Evolutionary conservation across 2,888 invertebrate species (phyloP).

Genomic region (Eupithecia vulgata): DNA sequence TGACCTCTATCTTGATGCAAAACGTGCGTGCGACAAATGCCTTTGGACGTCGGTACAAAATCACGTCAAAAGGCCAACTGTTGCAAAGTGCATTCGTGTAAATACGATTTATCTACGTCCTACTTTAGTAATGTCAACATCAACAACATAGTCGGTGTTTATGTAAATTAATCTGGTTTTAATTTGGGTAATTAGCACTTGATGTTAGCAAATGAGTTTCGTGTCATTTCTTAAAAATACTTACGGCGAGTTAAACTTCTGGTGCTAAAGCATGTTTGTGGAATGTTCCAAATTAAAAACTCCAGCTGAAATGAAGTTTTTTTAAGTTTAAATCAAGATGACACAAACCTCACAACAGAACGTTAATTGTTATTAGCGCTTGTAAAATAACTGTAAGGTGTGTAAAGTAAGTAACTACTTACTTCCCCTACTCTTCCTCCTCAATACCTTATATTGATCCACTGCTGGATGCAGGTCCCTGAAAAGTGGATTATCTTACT

Average conservation of each 20-base stretch:
- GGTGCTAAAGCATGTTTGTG: background rate
- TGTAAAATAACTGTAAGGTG: too few relatives aligned
- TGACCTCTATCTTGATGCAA: slow-evolving; percentile 11
- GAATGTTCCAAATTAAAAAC: background rate
- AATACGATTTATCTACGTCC: slow-evolving; percentile 61
- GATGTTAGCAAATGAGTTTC: slow-evolving; percentile 18
- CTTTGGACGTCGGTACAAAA: slow-evolving; percentile 52
- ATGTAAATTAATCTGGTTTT: slow-evolving; percentile 40
- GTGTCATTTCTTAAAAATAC: slow-evolving; percentile 8
- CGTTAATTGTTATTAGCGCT: background rate
- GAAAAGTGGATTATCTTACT: too few relatives aligned
- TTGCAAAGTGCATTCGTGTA: slow-evolving; percentile 66
- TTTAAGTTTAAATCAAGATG: background rate
- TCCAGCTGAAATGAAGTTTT: background rate
- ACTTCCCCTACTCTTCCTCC: too few relatives aligned
- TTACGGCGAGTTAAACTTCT: background rate
- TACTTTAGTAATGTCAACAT: slow-evolving; percentile 69
- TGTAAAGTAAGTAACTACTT: background rate
- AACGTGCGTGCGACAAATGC: slow-evolving; percentile 33
- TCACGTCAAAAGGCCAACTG: slow-evolving; percentile 64
- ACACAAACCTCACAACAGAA: background rate
- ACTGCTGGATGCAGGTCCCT: too few relatives aligned
- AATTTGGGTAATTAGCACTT: slow-evolving; percentile 38
- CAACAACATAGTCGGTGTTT: slow-evolving; percentile 29
- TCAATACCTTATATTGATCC: too few relatives aligned